phyloP scores from a whole-genome alignment of 2,888 invertebrate genomes.

The Tenthredo amoena region DNA sequence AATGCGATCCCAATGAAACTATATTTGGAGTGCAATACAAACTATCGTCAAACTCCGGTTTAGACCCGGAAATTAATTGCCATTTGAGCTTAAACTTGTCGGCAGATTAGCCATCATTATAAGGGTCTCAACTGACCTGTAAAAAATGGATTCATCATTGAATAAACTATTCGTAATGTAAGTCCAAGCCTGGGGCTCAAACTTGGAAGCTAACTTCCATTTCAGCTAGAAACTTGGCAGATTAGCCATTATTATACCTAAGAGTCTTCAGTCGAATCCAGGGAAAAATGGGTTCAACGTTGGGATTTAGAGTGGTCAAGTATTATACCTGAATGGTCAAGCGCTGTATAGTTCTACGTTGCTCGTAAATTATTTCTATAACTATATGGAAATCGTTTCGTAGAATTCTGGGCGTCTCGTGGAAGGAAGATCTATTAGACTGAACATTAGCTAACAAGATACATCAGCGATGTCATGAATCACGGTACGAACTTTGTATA shows the following conservation, averaged over 20 bases:
- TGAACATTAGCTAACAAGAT: not conserved
- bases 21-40: not conserved
- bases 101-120: not conserved
- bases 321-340: not conserved
- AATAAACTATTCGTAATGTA: not conserved
- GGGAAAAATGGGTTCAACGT: not conserved
- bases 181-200: not conserved
- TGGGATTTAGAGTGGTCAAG: not conserved
- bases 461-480: conserved; percentile 2
- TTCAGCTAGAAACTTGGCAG: not conserved
- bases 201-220: not conserved
- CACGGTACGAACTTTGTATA: not conserved
- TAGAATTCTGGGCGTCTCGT: not conserved
- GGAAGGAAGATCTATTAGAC: not conserved
- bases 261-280: not conserved
- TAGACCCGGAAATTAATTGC: not conserved
- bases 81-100: not conserved
- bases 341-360: not conserved
- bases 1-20: not conserved
- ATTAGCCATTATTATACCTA: not conserved
- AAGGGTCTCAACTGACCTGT: not conserved
- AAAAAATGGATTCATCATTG: not conserved
- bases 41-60: not conserved
- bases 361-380: not conserved
- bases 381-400: not conserved